Evolutionary conservation across 2,113 vertebrate species (phyloP), one percentile per base, ranked within the genome.

Genomic region (Cichladusa arquata): DNA sequence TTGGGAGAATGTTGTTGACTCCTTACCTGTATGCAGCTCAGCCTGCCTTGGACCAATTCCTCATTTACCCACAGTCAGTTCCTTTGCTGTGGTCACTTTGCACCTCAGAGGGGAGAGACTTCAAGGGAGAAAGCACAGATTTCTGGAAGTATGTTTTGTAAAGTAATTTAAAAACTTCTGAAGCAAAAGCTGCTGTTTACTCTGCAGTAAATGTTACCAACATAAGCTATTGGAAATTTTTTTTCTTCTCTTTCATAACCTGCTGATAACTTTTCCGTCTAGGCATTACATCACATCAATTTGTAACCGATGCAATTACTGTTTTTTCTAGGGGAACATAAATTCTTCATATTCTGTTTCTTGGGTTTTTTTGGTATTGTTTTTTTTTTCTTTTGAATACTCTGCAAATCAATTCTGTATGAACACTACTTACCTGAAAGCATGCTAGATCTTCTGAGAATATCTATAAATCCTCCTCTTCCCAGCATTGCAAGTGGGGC

Each of bases 61-160:
- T 83, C 2, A 0, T 14, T 18, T 28, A 29, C 0, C 0, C 57
- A 3, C 15, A 73, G 6, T 34, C 42, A 17, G 23, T 33, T 8
- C 29, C 50, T 93, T 57, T 58, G 1, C 8, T 14, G 0, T 6
- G 22, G 47, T 51, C 33, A 13, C 25, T 76, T 62, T 40, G 19
- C 25, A 70, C 12, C 6, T 31, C 31, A 73, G 14, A 45, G 14
- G 14, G 18, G 24, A 67, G 1, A 0, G 12, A 19, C 50, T 65
- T 57, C 28, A 45, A 28, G 36, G 64, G 20, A 53, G 31, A 60
- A 53, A 5, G n/a, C 53, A 64, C 7, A 9, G 11, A 69, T 76
- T 91, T 77, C 36, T 95, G 22, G 6, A 79, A 64, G 5, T 5
- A 10, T 26, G 23, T 56, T 74, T 65, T 48, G 5, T 38, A 31